These are phyloP conservation scores for Philereme vetulata DNA, from an alignment of 2,888 invertebrate genomes.

Conservation along the genomic window DNA sequence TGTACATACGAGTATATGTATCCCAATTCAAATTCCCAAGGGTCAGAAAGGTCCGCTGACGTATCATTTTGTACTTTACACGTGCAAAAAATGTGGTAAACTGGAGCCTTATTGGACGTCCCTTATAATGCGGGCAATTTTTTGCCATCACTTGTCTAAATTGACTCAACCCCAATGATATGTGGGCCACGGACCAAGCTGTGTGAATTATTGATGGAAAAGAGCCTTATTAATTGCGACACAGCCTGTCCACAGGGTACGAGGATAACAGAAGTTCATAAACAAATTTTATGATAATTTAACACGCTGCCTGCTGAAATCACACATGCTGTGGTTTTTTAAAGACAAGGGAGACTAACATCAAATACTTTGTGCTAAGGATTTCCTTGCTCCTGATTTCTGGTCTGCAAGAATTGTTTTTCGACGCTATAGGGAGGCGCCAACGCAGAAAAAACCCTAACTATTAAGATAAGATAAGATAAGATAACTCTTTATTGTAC, in stretches of 20 bases:
- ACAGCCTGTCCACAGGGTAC: slow-evolving; percentile 2
- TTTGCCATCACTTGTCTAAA: background rate
- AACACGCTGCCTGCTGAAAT: no score
- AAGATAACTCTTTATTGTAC: no score
- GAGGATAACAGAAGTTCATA: background rate
- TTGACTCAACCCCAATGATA: slow-evolving; percentile 5
- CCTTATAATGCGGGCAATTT: background rate
- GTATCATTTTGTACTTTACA: background rate
- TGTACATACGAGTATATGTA: no score
- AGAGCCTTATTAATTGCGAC: slow-evolving; percentile 32
- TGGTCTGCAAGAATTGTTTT: no score
- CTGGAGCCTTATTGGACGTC: background rate
- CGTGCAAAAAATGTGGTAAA: background rate
- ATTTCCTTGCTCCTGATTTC: no score
- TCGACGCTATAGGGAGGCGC: no score
- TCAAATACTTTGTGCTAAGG: no score
- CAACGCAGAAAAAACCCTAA: no score
- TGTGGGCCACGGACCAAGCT: slow-evolving; percentile 21
- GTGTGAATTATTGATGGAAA: slow-evolving; percentile 26
- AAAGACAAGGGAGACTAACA: no score
- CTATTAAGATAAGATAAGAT: no score
- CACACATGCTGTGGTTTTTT: no score
- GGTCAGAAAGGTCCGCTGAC: background rate
- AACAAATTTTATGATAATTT: no score
- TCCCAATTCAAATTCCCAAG: background rate